Evolutionary conservation across 2,113 vertebrate species (phyloP).

Genomic region (Glaucomys volans): DNA sequence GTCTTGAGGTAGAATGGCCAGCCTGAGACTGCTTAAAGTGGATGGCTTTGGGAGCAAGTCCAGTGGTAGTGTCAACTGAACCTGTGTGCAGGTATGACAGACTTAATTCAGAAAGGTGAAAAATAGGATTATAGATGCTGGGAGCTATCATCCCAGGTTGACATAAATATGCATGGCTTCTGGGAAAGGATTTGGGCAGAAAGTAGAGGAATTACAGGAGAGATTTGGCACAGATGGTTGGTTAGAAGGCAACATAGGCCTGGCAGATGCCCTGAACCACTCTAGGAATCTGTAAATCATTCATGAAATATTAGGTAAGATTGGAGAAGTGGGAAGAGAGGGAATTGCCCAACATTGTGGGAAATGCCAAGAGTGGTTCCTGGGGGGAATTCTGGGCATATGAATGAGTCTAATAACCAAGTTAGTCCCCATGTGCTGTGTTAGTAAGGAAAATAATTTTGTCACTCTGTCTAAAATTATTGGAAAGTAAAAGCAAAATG

Average conservation of each 20-base stretch:
- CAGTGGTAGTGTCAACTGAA: background rate
- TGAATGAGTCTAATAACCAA: background rate
- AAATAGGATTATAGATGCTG: background rate
- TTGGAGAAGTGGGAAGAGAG: background rate
- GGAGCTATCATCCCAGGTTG: background rate
- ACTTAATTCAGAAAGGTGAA: background rate
- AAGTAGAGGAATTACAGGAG: background rate
- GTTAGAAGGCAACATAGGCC: background rate
- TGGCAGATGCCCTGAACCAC: background rate
- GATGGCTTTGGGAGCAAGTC: background rate
- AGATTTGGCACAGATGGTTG: background rate
- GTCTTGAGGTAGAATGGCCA: background rate
- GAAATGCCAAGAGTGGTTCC: background rate
- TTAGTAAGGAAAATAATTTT: background rate
- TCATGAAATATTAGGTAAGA: background rate
- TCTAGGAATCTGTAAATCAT: background rate
- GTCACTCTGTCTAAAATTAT: background rate
- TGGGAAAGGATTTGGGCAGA: background rate
- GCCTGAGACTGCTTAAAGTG: fast-evolving
- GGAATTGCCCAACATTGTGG: background rate
- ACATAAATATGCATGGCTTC: background rate
- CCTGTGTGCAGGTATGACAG: no score
- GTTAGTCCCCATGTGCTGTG: background rate
- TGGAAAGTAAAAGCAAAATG: background rate
- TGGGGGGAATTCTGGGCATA: background rate